These are phyloP conservation scores for Mesorhabditis belari DNA, from an alignment of 2,888 invertebrate genomes.

Conservation along the genomic window DNA sequence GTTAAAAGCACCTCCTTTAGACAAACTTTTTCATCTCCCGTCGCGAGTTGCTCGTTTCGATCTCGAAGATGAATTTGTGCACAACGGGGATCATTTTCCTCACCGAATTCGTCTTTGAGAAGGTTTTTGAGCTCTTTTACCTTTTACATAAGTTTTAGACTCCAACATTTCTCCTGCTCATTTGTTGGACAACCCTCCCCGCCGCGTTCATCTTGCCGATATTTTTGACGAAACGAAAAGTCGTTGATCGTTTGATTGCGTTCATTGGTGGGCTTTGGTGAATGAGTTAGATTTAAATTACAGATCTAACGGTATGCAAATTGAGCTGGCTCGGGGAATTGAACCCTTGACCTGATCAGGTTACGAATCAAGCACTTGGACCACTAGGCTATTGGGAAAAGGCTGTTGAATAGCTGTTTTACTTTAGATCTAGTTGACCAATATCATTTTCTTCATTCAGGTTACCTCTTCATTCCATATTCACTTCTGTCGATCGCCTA, in stretches of 20 bases:
- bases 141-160: neutral
- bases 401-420: too few relatives aligned
- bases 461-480: slow-evolving; percentile 31
- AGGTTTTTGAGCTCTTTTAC: neutral
- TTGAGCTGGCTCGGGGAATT: too few relatives aligned
- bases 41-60: too few relatives aligned
- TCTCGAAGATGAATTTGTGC: neutral
- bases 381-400: too few relatives aligned
- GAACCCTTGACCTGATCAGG: too few relatives aligned
- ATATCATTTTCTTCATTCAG: neutral
- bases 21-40: too few relatives aligned
- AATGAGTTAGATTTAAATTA: too few relatives aligned
- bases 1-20: too few relatives aligned
- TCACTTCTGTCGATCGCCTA: slow-evolving; percentile 43
- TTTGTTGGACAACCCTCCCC: slow-evolving; percentile 22
- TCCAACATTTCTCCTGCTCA: slow-evolving; percentile 1
- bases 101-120: neutral
- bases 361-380: too few relatives aligned
- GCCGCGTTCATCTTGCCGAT: slow-evolving; percentile 19
- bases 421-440: neutral
- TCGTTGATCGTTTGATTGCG: neutral
- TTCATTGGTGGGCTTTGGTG: too few relatives aligned
- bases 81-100: neutral
- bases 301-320: too few relatives aligned
- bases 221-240: slow-evolving; percentile 2